Evolutionary conservation across 2,797 vertebrate species (phyloP).

Genomic region (Sebastes oblongus): DNA sequence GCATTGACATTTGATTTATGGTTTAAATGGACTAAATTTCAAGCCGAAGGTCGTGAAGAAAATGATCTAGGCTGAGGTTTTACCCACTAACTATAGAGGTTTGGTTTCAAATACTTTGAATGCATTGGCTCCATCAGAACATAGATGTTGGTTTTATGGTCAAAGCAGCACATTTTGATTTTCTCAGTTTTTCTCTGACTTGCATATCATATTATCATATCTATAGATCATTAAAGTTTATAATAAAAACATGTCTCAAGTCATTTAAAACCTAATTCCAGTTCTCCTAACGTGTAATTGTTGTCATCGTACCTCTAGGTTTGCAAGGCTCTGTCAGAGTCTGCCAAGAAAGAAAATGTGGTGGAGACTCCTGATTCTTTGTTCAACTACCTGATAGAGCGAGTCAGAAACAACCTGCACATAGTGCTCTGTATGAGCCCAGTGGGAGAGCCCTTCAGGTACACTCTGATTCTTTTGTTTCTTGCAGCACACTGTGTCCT

Average conservation of each 20-base stretch:
- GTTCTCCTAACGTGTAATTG: background rate
- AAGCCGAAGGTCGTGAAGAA: background rate
- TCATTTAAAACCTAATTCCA: background rate
- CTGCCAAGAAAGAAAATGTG: conserved; percentile 83
- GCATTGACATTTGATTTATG: background rate
- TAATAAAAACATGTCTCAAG: background rate
- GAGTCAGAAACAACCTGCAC: conserved; percentile 90
- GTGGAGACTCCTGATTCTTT: conserved; percentile 84
- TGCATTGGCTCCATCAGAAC: background rate
- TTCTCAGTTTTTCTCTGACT: background rate
- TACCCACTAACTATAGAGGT: background rate
- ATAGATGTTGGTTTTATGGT: background rate
- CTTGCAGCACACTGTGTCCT: background rate
- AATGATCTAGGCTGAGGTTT: background rate
- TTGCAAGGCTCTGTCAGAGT: conserved; percentile 81
- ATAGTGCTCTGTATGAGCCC: conserved; percentile 91
- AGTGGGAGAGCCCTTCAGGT: conserved; percentile 91
- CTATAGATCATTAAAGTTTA: background rate
- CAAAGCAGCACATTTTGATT: background rate
- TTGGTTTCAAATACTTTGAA: background rate
- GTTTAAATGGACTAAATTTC: background rate
- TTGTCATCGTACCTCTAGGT: conserved; percentile 70
- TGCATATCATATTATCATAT: background rate
- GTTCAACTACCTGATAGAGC: conserved; percentile 88
- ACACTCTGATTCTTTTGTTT: background rate